A percentile compares a stretch with the other conserved stretches of the same genome.
These are phyloP conservation scores for Otis tarda DNA, from an alignment of 2,113 vertebrate genomes.

Conservation along the genomic window DNA sequence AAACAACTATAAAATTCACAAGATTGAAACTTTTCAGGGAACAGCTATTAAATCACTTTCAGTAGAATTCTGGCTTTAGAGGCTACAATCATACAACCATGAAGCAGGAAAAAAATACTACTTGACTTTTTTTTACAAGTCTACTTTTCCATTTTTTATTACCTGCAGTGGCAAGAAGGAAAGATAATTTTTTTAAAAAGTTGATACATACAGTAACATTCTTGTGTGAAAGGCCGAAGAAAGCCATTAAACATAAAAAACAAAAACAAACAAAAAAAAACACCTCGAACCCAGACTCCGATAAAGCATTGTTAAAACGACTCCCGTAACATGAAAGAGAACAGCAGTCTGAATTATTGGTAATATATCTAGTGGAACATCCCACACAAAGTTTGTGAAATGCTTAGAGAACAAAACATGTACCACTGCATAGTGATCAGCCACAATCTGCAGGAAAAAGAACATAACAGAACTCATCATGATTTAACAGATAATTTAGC, in stretches of 20 bases:
- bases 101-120: neutral
- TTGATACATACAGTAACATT: neutral
- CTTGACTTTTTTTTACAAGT: neutral
- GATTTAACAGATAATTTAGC: constrained; percentile 18
- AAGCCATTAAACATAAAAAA: neutral
- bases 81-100: neutral
- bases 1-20: neutral
- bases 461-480: neutral
- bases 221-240: neutral
- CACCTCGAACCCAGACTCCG: neutral
- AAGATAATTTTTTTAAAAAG: neutral
- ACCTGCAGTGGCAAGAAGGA: neutral
- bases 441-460: neutral
- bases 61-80: neutral
- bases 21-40: neutral
- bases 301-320: neutral
- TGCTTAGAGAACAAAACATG: neutral
- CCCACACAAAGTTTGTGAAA: neutral
- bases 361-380: neutral
- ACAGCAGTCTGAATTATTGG: neutral
- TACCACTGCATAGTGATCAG: neutral
- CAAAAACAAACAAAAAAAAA: neutral
- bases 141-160: neutral
- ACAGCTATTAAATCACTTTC: neutral
- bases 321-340: neutral